These are phyloP conservation scores for Neoitamus cyanurus DNA, from an alignment of 2,888 invertebrate genomes.

Conservation along the genomic window DNA sequence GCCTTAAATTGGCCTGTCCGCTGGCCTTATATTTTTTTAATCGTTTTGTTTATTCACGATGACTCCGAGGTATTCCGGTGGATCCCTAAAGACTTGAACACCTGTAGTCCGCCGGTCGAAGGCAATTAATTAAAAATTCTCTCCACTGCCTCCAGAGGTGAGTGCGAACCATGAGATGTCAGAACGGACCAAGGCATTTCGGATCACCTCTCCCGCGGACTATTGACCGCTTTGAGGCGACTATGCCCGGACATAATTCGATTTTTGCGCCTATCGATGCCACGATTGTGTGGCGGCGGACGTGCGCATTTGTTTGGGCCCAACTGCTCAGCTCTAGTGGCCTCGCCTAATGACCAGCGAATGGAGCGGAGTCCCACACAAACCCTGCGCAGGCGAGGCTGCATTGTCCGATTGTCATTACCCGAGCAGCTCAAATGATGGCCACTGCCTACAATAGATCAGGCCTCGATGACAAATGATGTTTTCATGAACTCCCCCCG, in stretches of 20 bases:
- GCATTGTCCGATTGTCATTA: not conserved
- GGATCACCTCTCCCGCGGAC: not conserved
- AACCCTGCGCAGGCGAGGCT: not conserved
- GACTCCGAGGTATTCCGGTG: not conserved
- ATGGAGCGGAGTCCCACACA: not conserved
- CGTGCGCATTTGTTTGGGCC: not conserved
- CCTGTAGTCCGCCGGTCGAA: not conserved
- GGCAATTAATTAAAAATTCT: conserved; percentile 5
- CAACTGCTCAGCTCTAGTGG: not conserved
- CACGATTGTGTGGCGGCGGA: not conserved
- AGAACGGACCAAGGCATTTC: not conserved
- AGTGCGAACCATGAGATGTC: not conserved
- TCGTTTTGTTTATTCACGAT: conserved; percentile 10
- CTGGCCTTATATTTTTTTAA: not conserved
- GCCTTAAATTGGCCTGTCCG: not conserved
- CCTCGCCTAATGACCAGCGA: not conserved
- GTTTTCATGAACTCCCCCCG: conserved; percentile 38
- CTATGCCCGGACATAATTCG: not conserved
- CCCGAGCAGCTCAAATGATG: not conserved
- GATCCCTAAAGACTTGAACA: not conserved
- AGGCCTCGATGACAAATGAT: conserved; percentile 40
- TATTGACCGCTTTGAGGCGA: not conserved
- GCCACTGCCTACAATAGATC: not conserved
- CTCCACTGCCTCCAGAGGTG: not conserved
- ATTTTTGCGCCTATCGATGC: not conserved